Percentiles rank a stretch among this genome's conserved stretches.
phyloP scores from a whole-genome alignment of 2,888 invertebrate genomes.

The Morinoia aosen region DNA sequence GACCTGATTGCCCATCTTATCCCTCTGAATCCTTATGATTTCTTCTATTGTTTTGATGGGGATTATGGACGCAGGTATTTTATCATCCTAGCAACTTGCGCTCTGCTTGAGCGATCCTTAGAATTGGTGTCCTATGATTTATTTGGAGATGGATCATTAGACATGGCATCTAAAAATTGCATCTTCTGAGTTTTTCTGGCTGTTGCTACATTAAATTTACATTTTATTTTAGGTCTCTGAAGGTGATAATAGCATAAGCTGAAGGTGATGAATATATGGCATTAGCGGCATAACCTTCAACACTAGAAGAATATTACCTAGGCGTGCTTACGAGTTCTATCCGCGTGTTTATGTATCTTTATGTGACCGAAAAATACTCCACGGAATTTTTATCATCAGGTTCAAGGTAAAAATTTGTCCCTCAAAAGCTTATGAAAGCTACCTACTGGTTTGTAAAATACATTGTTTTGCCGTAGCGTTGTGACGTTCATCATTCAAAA shows the following conservation, averaged over 20 bases:
- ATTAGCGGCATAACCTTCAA: neutral
- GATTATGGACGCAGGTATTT: neutral
- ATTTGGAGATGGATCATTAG: neutral
- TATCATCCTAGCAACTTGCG: neutral
- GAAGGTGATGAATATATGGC: neutral
- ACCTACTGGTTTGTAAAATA: neutral
- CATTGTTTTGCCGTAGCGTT: neutral
- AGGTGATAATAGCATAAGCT: neutral
- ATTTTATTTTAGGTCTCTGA: neutral
- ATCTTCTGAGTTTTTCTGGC: neutral
- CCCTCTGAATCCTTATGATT: neutral
- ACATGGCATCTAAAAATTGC: neutral
- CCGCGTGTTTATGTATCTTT: neutral
- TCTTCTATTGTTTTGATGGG: neutral
- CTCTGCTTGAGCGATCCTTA: neutral
- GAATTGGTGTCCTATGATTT: neutral
- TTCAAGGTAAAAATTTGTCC: neutral
- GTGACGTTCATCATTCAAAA: neutral
- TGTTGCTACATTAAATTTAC: neutral
- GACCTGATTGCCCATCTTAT: no score
- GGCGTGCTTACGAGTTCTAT: neutral
- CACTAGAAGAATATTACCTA: neutral
- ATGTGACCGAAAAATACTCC: no score
- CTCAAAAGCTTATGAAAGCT: neutral
- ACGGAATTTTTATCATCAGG: neutral